Base-by-base conservation (phyloP, 1,140 invertebrate genomes). In the Drosophila mojavensis region DNA sequence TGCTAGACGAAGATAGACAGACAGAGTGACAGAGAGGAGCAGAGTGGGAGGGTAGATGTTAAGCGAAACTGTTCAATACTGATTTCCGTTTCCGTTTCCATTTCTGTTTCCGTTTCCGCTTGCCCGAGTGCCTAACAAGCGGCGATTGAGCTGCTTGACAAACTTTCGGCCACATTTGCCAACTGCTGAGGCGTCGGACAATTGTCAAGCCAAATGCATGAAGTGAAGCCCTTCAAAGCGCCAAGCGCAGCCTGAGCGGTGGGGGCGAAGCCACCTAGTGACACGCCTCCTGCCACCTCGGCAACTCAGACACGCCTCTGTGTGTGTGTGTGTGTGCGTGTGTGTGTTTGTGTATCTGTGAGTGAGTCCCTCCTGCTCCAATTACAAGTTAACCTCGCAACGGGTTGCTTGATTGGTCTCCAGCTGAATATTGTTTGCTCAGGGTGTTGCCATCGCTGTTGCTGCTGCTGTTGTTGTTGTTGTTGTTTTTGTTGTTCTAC, bases 311-410 rank as follows among this genome's bases (percentile, higher is more conserved):
- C 20, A 24, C 20, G 20, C 36, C 36, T 39, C 4, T 51, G 30
- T 33, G 30, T 33, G 30, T 33, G 30, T 33, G 30, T 6, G 30
- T 33, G 7, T 33, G 30, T 33, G 30, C 6, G 30, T 33, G 30
- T 33, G 30, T 7, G 6, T 33, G 30, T 33, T 4, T 33, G 30
- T 7, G 6, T 33, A 5, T 33, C 50, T 47, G 64, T 55, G 50
- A 63, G 15, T 47, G 43, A 0, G 15, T 20, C 43, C 61, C 51
- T 51, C 73, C 74, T 36, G 60, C 63, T 50, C 63, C 60, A 85
- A 81, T 81, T 81, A 84, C 73, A 75, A 74, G 73, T 67, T 56
- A 62, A 61, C 61, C 56, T 45, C 51, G 53, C 68, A 33, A 71
- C 60, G 61, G 68, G 61, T 56, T 71, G 61, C 45, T 43, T 41